phyloP scores from a whole-genome alignment of 2,888 invertebrate species.

The Meloe dianella region DNA sequence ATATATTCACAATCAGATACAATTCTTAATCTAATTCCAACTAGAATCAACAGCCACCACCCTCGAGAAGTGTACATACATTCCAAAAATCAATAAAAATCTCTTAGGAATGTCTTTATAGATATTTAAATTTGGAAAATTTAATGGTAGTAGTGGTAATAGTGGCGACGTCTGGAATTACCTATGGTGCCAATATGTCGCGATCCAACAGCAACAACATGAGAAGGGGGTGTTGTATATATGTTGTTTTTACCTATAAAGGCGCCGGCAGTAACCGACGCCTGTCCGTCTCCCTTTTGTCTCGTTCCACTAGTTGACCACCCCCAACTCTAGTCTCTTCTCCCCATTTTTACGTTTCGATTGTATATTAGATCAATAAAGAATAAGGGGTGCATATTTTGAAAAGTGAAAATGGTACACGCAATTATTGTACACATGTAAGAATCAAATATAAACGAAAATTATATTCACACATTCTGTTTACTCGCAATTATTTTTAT shows the following conservation, averaged over 20 bases:
- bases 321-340: conserved; percentile 42
- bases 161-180: background rate
- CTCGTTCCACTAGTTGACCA: conserved; percentile 47
- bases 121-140: no score
- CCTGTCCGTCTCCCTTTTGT: conserved; percentile 12
- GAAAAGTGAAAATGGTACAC: conserved; percentile 30
- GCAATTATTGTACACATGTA: conserved; percentile 14
- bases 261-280: conserved; percentile 14
- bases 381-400: conserved; percentile 32
- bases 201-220: background rate
- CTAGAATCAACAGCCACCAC: background rate
- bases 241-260: background rate
- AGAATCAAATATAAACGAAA: no score
- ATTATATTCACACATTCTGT: no score
- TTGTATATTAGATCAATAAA: conserved; percentile 41
- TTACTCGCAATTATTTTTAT: no score
- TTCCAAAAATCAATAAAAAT: no score
- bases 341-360: conserved; percentile 15
- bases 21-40: conserved; percentile 16
- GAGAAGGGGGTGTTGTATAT: background rate
- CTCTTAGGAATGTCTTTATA: background rate
- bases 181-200: conserved; percentile 7
- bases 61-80: background rate
- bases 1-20: conserved; percentile 25
- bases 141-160: background rate